Base-by-base conservation (phyloP, 2,888 invertebrate genomes). In the Stratiomys singularior region DNA sequence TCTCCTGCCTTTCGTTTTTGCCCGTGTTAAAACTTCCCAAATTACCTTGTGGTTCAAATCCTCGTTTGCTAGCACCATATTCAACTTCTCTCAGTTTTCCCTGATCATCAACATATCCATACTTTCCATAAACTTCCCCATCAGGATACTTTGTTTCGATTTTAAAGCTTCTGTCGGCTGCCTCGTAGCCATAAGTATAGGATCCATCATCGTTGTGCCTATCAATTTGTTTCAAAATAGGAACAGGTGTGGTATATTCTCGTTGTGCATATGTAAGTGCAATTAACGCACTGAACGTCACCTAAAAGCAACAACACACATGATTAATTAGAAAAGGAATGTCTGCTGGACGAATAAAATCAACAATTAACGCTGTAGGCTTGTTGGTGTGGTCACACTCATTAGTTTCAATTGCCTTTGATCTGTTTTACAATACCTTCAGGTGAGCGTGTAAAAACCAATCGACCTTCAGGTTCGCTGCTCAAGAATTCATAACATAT, bases 111-210 rank as follows among this genome's bases (percentile, higher is more conserved):
- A 95, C 90, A 85, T 95, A 96, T n/a, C 96, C 96, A 83, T 96
- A 96, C 85, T 96, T 96, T 78, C 96, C 96, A 72, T 92, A 93
- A 0, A 96, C 94, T 83, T 95, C 95, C 0, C 96, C 96, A 64
- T 90, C 92, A 0, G 93, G 90, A 83, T 94, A 93, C 86, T 95
- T 96, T 0, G 95, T 95, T 86, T 96, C 96, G 80, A 96, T 95
- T 88, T 95, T 95, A 88, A 93, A 95, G 69, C 93, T 92, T 11
- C 94, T 95, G 83, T 96, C 96, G 0, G 94, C 96, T 0, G 91
- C 93, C 86, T 96, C 96, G 86, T 94, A 96, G 0, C 95, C 96
- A 83, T 93, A 96, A 82, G 94, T 95, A 87, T 96, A 96, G 13
- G 95, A 95, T 0, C 95, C 95, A 81, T 96, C 95, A 81, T 94